Base-by-base conservation (phyloP, 2,797 vertebrate genomes). In the Falco cherrug region DNA sequence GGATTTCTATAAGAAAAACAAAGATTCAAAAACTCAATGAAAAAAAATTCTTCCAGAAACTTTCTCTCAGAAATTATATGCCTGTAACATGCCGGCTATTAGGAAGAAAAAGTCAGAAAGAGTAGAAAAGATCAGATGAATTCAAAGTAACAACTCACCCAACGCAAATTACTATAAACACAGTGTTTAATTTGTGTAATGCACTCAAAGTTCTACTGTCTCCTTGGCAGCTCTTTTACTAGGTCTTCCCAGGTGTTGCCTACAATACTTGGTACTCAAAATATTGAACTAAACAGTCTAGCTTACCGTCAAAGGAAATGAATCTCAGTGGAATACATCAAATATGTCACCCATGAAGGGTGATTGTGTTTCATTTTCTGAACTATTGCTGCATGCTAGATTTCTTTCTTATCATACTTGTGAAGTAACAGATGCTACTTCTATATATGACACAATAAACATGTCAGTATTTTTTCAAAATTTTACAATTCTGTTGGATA, bases 291-390 rank as follows among this genome's bases (percentile, higher is more conserved):
- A 95, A 97, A 90, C n/a, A 95, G 74, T 95, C 64, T 97, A 97
- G 98, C 98, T 97, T 97, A 96, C 25, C 78, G 93, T 95, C 75
- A 98, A 97, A 96, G 94, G 37, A 96, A 97, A 97, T 97, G 63
- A 97, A 97, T 98, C 94, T 97, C 88, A 29, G 83, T 90, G 94
- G 94, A 97, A 97, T 98, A 96, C 97, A 97, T 97, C 86, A 97
- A 98, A 95, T 95, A 67, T 96, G 91, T 98, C 97, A 97, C 87
- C 86, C 88, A 79, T 97, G 94, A 98, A 98, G 95, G 74, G 39
- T 97, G 98, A 97, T 97, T 97, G 96, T 93, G 74, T 97, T 97
- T 96, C 50, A 86, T 98, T 97, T 94, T 93, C 81, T 97, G 73
- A 94, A 19, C 28, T 88, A 0, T 80, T 83, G 20, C 31, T 92